A percentile compares a stretch with the other conserved stretches of the same genome.
phyloP scores from a whole-genome alignment of 1,140 invertebrate species.

The Drosophila takahashii region DNA sequence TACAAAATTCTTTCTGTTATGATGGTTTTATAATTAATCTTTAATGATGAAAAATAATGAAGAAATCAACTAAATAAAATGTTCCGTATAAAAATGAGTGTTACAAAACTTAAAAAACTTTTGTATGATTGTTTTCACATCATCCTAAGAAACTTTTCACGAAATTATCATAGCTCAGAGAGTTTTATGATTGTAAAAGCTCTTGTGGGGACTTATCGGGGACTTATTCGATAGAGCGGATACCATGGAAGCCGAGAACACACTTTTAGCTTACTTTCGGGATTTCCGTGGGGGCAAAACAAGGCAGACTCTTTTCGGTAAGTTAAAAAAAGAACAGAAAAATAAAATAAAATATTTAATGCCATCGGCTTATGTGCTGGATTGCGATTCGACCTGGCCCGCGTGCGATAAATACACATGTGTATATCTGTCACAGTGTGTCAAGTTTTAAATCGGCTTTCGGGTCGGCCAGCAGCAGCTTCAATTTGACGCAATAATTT shows the following conservation, averaged over 20 bases:
- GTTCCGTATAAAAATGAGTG: too few relatives aligned
- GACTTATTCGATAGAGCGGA: not conserved
- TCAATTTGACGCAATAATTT: conserved; percentile 73
- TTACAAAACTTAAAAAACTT: too few relatives aligned
- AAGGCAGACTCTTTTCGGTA: not conserved
- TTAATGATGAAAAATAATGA: too few relatives aligned
- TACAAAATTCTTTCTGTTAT: too few relatives aligned
- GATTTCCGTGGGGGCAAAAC: not conserved
- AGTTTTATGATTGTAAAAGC: not conserved
- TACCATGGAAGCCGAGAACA: conserved; percentile 3
- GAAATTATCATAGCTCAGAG: not conserved
- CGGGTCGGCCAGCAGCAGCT: conserved; percentile 37
- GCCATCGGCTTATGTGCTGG: conserved; percentile 31
- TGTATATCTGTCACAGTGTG: conserved; percentile 26
- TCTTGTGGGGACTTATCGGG: not conserved
- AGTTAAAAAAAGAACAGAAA: conserved; percentile 15
- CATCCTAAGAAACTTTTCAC: not conserved
- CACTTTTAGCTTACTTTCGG: conserved; percentile 6
- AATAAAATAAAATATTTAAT: conserved; percentile 51
- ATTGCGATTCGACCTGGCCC: conserved; percentile 22
- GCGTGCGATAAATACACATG: conserved; percentile 52
- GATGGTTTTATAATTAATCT: too few relatives aligned
- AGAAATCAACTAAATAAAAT: too few relatives aligned
- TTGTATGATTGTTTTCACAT: not conserved
- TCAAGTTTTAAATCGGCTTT: conserved; percentile 68